Percentiles rank a stretch among this genome's conserved stretches.
These are phyloP conservation scores for Cichlasoma orientale DNA, from an alignment of 2,797 vertebrate genomes.

Conservation along the genomic window DNA sequence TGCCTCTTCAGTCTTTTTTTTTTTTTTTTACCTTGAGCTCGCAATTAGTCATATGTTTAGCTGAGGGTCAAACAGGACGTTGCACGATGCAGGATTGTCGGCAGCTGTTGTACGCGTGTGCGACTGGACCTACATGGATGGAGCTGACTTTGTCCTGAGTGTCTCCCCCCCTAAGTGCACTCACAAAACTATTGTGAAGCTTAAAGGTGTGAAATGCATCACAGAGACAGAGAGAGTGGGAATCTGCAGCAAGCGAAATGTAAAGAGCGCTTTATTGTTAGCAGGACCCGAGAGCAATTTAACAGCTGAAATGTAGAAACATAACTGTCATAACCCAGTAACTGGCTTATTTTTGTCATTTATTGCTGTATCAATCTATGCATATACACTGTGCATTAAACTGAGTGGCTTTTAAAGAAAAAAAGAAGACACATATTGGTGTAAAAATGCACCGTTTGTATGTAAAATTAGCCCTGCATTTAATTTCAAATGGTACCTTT, in stretches of 20 bases:
- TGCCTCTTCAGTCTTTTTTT: constrained; percentile 25
- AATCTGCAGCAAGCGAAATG: constrained; percentile 25
- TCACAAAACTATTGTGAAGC: constrained; percentile 55
- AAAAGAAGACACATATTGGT: not conserved
- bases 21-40: constrained; percentile 17
- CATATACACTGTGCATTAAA: not conserved
- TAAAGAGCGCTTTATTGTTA: constrained; percentile 40
- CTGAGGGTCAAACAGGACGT: constrained; percentile 62
- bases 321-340: not conserved
- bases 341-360: not conserved
- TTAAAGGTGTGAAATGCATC: constrained; percentile 64
- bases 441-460: not conserved
- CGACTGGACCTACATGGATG: constrained; percentile 13
- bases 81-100: constrained; percentile 15
- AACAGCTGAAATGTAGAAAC: constrained; percentile 14
- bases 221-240: constrained; percentile 19
- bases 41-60: constrained; percentile 59
- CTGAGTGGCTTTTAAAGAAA: not conserved
- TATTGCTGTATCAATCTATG: not conserved
- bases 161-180: constrained; percentile 57
- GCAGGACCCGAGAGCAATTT: constrained; percentile 23
- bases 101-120: not conserved
- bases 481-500: not conserved
- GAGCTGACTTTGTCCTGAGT: constrained; percentile 57
- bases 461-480: not conserved